Evolutionary conservation across 2,113 vertebrate genomes (phyloP).

Genomic region (Sialia sialis): DNA sequence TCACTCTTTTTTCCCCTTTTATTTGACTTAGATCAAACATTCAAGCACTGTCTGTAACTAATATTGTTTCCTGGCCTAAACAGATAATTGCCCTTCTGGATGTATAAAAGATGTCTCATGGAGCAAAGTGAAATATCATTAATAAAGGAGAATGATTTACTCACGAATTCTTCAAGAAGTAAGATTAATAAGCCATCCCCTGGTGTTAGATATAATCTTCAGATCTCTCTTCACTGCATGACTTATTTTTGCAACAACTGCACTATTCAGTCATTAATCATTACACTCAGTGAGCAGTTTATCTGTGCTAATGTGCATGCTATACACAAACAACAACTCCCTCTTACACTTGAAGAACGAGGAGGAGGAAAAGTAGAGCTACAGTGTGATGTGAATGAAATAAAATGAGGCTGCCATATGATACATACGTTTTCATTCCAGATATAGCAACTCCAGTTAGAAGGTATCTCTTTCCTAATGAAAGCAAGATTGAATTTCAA

Average conservation of each 20-base stretch:
- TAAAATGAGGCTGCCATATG: constrained; percentile 6
- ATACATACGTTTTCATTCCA: not conserved
- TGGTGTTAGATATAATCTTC: constrained; percentile 78
- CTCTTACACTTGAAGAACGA: constrained; percentile 17
- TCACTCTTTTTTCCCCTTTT: not conserved
- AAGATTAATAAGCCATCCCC: constrained; percentile 85
- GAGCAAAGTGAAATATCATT: constrained; percentile 83
- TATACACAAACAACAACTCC: constrained; percentile 70
- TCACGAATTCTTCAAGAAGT: constrained; percentile 81
- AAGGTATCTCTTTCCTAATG: not conserved
- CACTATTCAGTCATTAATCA: constrained; percentile 79
- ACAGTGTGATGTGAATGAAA: not conserved
- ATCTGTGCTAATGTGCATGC: constrained; percentile 71
- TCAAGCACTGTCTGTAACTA: constrained; percentile 67
- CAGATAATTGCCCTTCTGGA: constrained; percentile 85
- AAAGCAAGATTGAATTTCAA: constrained; percentile 10
- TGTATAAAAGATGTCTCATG: constrained; percentile 79
- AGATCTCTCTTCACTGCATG: constrained; percentile 71
- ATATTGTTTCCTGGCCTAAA: constrained; percentile 82
- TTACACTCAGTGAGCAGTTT: constrained; percentile 68
- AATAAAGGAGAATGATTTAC: constrained; percentile 85
- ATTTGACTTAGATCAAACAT: constrained; percentile 58
- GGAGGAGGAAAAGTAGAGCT: constrained; percentile 2
- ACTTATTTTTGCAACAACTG: constrained; percentile 78
- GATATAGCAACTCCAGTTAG: not conserved